Evolutionary conservation across 1,140 invertebrate species (phyloP).

Genomic region (Popillia japonica): DNA sequence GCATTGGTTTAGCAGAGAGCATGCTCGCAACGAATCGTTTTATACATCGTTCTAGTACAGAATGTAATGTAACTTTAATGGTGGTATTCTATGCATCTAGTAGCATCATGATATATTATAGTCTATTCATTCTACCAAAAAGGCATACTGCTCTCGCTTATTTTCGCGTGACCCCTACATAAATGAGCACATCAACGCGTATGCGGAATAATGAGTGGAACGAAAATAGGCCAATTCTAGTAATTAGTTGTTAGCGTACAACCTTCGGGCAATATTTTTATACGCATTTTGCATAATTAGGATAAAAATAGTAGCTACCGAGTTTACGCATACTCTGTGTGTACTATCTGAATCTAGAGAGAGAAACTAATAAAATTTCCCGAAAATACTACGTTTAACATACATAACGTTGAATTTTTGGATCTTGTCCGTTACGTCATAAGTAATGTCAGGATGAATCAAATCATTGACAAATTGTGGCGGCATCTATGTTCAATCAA

Average conservation of each 20-base stretch:
- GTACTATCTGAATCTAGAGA: background rate
- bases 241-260: background rate
- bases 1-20: background rate
- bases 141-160: background rate
- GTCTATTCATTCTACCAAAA: background rate
- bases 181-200: background rate
- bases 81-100: too few relatives aligned
- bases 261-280: background rate
- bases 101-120: too few relatives aligned
- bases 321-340: background rate
- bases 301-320: slow-evolving; percentile 1
- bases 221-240: background rate
- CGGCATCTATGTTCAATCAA: too few relatives aligned
- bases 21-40: background rate
- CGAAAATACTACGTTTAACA: too few relatives aligned
- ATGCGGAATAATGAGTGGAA: background rate
- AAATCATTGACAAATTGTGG: too few relatives aligned
- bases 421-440: too few relatives aligned
- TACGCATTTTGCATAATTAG: background rate
- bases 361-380: background rate
- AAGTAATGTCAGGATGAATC: too few relatives aligned
- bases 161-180: background rate
- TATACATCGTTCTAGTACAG: background rate
- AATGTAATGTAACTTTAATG: background rate
- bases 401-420: too few relatives aligned